Evolutionary conservation across 1,140 invertebrate species (phyloP).

Genomic region (Epicauta chinensis): DNA sequence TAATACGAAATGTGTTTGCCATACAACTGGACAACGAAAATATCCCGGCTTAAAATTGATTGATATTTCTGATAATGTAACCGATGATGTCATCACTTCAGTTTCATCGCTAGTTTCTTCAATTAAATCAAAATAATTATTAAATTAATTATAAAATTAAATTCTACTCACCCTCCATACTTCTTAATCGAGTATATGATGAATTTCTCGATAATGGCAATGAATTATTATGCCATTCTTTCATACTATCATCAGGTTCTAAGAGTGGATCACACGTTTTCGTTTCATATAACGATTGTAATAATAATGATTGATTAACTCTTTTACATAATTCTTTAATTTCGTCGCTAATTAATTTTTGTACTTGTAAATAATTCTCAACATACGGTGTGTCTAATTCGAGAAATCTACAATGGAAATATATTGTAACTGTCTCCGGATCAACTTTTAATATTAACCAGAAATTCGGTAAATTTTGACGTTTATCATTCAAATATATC

Average conservation of each 20-base stretch:
- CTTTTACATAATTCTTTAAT: constrained; percentile 57
- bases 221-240: constrained; percentile 27
- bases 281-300: constrained; percentile 65
- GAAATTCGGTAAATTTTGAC: constrained; percentile 60
- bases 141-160: neutral
- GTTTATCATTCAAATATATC: constrained; percentile 48
- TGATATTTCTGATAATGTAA: constrained; percentile 45
- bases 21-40: constrained; percentile 69
- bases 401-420: constrained; percentile 64
- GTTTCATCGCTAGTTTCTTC: constrained; percentile 31
- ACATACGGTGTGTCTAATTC: constrained; percentile 50
- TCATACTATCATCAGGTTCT: constrained; percentile 52
- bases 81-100: constrained; percentile 22
- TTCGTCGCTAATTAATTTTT: constrained; percentile 48
- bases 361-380: constrained; percentile 48
- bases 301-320: constrained; percentile 67
- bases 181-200: constrained; percentile 30
- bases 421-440: constrained; percentile 55
- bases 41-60: constrained; percentile 56
- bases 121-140: neutral
- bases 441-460: constrained; percentile 68
- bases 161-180: constrained; percentile 32
- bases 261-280: constrained; percentile 63
- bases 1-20: constrained; percentile 62
- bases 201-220: constrained; percentile 22